Evolutionary conservation across 2,113 vertebrate species (phyloP).

Genomic region (Platichthys flesus): DNA sequence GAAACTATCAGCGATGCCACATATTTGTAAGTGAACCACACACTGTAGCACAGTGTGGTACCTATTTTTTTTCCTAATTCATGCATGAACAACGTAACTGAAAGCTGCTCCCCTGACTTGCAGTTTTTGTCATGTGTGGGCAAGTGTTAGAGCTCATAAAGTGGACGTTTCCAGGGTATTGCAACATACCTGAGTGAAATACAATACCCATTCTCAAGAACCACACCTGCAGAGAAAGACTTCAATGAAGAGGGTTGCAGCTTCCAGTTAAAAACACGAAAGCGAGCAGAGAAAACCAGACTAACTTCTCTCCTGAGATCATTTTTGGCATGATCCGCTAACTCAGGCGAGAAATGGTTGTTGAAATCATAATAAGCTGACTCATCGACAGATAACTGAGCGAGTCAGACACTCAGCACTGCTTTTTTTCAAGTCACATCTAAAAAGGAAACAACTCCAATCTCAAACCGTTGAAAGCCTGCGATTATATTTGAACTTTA

Average conservation of each 20-base stretch:
- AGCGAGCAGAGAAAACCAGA: conserved; percentile 3
- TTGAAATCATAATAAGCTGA: conserved; percentile 28
- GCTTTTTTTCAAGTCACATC: neutral
- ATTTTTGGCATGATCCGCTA: conserved; percentile 21
- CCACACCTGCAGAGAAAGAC: conserved; percentile 11
- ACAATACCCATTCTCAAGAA: conserved; percentile 21
- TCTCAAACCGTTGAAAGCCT: conserved; percentile 11
- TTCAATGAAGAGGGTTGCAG: conserved; percentile 4
- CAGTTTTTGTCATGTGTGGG: conserved; percentile 18
- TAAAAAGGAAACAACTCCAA: neutral
- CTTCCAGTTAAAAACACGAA: conserved; percentile 27
- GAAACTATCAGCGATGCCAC: neutral
- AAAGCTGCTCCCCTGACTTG: conserved; percentile 17
- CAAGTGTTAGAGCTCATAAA: conserved; percentile 22
- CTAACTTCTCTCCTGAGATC: neutral
- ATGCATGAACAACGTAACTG: neutral
- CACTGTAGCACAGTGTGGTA: neutral
- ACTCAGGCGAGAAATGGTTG: neutral
- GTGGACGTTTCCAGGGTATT: conserved; percentile 34
- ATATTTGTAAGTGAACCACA: conserved; percentile 39
- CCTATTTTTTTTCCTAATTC: conserved; percentile 12
- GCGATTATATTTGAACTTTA: conserved; percentile 14
- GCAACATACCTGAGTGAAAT: conserved; percentile 45
- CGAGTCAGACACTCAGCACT: neutral
- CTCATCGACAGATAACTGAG: conserved; percentile 11